phyloP scores from a whole-genome alignment of 2,113 vertebrate genomes.

The Butastur rufipennis region DNA sequence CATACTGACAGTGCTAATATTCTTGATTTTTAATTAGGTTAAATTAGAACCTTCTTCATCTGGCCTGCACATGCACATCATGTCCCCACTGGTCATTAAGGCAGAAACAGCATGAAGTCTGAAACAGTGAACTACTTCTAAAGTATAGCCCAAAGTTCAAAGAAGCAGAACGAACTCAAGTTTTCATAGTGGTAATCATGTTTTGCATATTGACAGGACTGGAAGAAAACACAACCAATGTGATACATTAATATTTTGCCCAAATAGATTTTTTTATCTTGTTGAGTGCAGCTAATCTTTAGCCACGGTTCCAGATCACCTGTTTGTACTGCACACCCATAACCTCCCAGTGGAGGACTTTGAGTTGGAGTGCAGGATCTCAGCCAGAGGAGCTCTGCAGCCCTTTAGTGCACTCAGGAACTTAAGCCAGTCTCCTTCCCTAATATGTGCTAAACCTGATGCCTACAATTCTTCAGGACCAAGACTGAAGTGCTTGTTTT shows the following conservation, averaged over 20 bases:
- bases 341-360: not conserved
- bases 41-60: conserved; percentile 13
- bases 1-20: not conserved
- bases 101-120: not conserved
- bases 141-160: not conserved
- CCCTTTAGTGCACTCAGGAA: not conserved
- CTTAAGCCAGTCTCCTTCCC: not conserved
- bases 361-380: not conserved
- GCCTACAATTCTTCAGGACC: not conserved
- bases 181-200: not conserved
- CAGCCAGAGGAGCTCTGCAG: not conserved
- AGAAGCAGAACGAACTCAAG: not conserved
- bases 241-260: not conserved
- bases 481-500: not conserved
- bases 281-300: not conserved
- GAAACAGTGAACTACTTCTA: not conserved
- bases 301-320: not conserved
- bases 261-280: not conserved
- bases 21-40: conserved; percentile 32
- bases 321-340: not conserved
- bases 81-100: not conserved
- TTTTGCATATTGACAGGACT: not conserved
- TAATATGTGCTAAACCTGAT: not conserved
- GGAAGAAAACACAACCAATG: not conserved
- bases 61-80: not conserved